Percentiles rank a stretch among this genome's conserved stretches.
Evolutionary conservation across 2,113 vertebrate species (phyloP).

Genomic region (Lanius ludovicianus): DNA sequence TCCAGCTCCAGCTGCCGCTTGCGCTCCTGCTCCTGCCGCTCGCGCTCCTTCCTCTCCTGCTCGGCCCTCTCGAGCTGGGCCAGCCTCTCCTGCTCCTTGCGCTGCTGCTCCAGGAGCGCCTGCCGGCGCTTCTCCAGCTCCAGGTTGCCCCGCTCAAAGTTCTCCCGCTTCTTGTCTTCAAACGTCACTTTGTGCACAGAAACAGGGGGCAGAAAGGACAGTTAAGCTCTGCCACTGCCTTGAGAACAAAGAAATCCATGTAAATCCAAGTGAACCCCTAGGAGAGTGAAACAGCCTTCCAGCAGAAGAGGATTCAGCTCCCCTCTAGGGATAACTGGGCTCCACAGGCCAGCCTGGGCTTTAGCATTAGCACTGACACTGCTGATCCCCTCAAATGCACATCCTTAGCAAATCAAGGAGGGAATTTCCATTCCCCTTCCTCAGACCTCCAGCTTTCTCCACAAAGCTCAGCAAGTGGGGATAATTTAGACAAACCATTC

Average conservation of each 20-base stretch:
- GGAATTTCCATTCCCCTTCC: neutral
- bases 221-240: neutral
- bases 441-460: neutral
- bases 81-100: slow-evolving; percentile 94
- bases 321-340: neutral
- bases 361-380: neutral
- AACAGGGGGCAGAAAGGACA: neutral
- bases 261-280: fast-evolving
- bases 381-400: neutral
- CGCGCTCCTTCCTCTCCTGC: slow-evolving; percentile 90
- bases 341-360: neutral
- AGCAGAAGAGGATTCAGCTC: neutral
- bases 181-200: slow-evolving; percentile 82
- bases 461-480: neutral
- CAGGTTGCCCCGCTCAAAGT: slow-evolving; percentile 95
- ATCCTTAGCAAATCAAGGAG: neutral
- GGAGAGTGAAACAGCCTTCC: neutral
- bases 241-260: too few species aligned
- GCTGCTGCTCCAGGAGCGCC: slow-evolving; percentile 92
- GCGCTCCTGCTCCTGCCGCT: slow-evolving; percentile 92
- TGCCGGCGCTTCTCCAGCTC: slow-evolving; percentile 94
- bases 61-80: slow-evolving; percentile 90
- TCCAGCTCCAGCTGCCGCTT: slow-evolving; percentile 91
- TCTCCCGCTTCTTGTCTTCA: slow-evolving; percentile 97
- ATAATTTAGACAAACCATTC: neutral